A percentile compares a stretch with the other conserved stretches of the same genome.
phyloP scores from a whole-genome alignment of 1,140 invertebrate species.

The Camponotus pennsylvanicus region DNA sequence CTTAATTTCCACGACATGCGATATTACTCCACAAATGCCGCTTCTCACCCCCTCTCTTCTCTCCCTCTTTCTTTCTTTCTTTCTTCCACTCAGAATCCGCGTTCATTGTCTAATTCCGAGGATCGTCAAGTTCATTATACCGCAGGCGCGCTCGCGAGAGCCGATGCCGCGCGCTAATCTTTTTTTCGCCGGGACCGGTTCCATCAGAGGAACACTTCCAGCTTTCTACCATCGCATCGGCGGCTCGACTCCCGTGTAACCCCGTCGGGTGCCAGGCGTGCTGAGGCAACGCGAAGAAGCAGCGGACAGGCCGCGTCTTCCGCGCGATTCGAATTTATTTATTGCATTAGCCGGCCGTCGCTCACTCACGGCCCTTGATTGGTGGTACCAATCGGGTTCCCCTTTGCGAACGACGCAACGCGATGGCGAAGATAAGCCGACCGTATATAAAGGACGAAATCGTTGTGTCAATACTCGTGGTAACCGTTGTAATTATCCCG shows the following conservation, averaged over 20 bases:
- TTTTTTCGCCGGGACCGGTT: slow-evolving; percentile 71
- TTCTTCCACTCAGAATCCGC: neutral
- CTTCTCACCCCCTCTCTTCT: too few species aligned
- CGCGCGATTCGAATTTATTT: slow-evolving; percentile 81
- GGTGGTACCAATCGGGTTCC: slow-evolving; percentile 74
- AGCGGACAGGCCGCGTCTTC: slow-evolving; percentile 69
- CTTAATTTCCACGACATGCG: neutral
- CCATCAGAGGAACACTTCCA: slow-evolving; percentile 74
- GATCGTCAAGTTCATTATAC: slow-evolving; percentile 73
- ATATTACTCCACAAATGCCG: slow-evolving; percentile 10
- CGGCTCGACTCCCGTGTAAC: slow-evolving; percentile 57
- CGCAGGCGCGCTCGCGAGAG: slow-evolving; percentile 47
- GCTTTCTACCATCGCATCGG: slow-evolving; percentile 73
- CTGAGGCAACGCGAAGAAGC: slow-evolving; percentile 39
- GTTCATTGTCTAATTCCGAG: slow-evolving; percentile 68
- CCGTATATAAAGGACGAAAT: slow-evolving; percentile 27
- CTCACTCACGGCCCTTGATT: slow-evolving; percentile 75
- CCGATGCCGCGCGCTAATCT: slow-evolving; percentile 62
- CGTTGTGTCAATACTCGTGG: slow-evolving; percentile 36
- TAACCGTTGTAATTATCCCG: slow-evolving; percentile 70
- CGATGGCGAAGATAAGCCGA: slow-evolving; percentile 26
- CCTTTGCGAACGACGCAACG: slow-evolving; percentile 60
- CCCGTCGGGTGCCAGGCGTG: slow-evolving; percentile 50
- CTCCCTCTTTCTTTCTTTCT: too few species aligned
- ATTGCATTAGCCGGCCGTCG: slow-evolving; percentile 79